Conservation (phyloP, 2,888 invertebrate species). For the Drosophila birchii region DNA sequence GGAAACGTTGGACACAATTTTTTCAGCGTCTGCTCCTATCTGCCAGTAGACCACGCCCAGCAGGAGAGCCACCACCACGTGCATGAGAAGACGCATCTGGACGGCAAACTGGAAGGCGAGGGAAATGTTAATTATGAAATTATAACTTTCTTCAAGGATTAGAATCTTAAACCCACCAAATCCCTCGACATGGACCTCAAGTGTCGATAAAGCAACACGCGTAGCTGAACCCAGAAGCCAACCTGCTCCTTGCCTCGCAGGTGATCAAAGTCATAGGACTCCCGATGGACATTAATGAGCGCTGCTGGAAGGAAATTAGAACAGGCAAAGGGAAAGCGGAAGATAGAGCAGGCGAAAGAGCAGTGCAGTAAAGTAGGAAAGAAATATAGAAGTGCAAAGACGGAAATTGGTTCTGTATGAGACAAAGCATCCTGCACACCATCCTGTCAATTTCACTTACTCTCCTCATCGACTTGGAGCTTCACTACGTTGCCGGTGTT, state of each 20-base stretch:
- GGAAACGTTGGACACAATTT: constrained; percentile 93
- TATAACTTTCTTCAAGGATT: not conserved
- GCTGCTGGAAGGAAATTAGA: constrained; percentile 67
- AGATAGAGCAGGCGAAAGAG: constrained; percentile 56
- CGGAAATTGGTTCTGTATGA: constrained; percentile 15
- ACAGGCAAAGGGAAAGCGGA: constrained; percentile 30
- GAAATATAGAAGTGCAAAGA: constrained; percentile 5
- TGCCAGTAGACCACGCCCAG: constrained; percentile 93
- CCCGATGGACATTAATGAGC: constrained; percentile 45
- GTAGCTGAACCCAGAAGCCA: constrained; percentile 84
- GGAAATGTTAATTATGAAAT: not conserved
- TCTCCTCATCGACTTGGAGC: constrained; percentile 56
- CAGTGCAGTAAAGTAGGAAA: constrained; percentile 19
- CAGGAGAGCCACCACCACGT: constrained; percentile 91
- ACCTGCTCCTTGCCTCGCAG: constrained; percentile 76
- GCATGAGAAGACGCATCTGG: constrained; percentile 90
- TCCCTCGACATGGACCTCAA: constrained; percentile 82
- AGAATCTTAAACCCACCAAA: constrained; percentile 77
- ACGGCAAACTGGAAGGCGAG: constrained; percentile 73
- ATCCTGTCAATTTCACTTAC: constrained; percentile 52
- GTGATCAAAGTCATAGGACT: constrained; percentile 1
- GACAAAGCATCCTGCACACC: constrained; percentile 3
- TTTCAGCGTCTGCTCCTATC: constrained; percentile 92
- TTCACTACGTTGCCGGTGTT: constrained; percentile 21
- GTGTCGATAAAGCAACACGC: constrained; percentile 86